Evolutionary conservation across 1,140 invertebrate genomes (phyloP), one percentile per base, ranked within the genome.

Genomic region (Chironomus tepperi): DNA sequence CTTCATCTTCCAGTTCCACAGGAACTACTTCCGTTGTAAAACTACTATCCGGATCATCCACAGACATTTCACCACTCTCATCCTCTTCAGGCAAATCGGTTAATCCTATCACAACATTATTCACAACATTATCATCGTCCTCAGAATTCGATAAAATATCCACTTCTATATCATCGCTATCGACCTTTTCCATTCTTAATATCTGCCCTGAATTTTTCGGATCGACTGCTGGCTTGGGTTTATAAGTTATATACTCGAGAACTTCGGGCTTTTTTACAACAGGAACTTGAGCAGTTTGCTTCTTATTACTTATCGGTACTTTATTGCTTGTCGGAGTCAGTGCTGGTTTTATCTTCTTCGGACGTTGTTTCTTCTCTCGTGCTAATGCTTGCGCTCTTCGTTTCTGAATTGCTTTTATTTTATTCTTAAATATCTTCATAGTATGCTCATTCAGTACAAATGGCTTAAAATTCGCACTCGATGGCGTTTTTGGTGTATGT

Each of bases 381-480:
- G 16, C 65, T 18, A 70, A 21, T 70, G 65, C 19, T 70, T 70
- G 65, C n/a, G 65, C 65, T 70, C 65, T n/a, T 19, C 65, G n/a
- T 10, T 70, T 70, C 6, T 70, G 65, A 18, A 70, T 70, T n/a
- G 65, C 65, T 75, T 57, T 74, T 24, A 74, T 34, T 67, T 74
- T 16, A n/a, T 70, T 65, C 19, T 64, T 21, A 16, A 73, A 57
- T 12, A 24, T 16, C 64, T 42, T 64, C 74, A 73, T 73, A 24
- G 19, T 75, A 57, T 65, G 16, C 47, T n/a, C 42, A 7, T 24
- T 34, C 7, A 21, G 42, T 9, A 64, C 16, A 21, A 12, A 75
- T n/a, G 18, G 67, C 42, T 57, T 70, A 67, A 64, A 18, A 18
- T 74, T 74, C 8, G 42, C 42, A 34, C 42, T 42, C 9, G 21